phyloP scores from a whole-genome alignment of 2,113 vertebrate species.

The Carassius auratus region DNA sequence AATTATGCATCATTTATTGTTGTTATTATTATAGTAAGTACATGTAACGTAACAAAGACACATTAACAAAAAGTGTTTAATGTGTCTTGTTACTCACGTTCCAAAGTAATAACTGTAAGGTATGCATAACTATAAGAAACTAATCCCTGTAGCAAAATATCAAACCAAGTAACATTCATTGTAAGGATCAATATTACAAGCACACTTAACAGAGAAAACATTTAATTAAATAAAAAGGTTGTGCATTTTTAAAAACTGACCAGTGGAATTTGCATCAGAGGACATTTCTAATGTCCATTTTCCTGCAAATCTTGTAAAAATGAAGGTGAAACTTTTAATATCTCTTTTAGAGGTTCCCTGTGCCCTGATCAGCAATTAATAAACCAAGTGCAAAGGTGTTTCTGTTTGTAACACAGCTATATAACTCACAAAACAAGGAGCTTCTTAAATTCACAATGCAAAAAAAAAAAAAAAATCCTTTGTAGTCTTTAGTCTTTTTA shows the following conservation, averaged over 20 bases:
- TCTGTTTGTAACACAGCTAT: not conserved
- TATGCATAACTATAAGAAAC: not conserved
- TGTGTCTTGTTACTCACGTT: not conserved
- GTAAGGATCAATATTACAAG: not conserved
- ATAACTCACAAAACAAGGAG: not conserved
- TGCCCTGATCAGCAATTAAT: not conserved
- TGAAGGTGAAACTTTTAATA: not conserved
- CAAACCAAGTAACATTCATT: not conserved
- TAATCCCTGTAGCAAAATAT: not conserved
- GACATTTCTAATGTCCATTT: not conserved
- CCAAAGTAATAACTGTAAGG: not conserved
- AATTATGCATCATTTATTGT: too few species aligned
- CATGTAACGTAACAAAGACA: too few species aligned
- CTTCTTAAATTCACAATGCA: not conserved
- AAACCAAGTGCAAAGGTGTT: not conserved
- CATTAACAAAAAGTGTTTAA: not conserved
- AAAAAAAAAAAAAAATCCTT: too few species aligned
- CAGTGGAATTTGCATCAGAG: not conserved
- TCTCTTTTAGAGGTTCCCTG: not conserved
- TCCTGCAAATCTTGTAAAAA: not conserved
- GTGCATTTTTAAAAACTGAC: not conserved
- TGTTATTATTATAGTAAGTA: too few species aligned
- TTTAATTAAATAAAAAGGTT: not conserved
- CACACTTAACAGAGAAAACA: not conserved
- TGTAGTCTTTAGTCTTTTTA: not conserved